Evolutionary conservation across 2,797 vertebrate species (phyloP), one percentile per base, ranked within the genome.

Genomic region (Sebastes cheni): DNA sequence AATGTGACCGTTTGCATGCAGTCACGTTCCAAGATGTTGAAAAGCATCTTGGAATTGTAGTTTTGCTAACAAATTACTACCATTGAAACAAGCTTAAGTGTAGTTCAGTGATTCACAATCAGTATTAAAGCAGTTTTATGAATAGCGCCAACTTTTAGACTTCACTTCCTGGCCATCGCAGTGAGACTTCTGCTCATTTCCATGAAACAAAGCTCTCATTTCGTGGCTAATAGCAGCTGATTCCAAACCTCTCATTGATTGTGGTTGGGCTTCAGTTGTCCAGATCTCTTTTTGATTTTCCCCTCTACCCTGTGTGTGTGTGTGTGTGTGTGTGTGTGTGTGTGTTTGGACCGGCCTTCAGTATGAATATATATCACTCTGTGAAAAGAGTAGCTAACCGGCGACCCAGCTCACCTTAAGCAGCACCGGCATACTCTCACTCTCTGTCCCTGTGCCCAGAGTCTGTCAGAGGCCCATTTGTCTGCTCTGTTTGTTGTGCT

Each of bases 1-100:
- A 29, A 83, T 58, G 66, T 85, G 89, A 85, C 74, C 77, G 55
- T 89, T 75, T 95, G 96, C 96, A 96, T 95, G 94, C 86, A 81
- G 70, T 88, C 85, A 80, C 64, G 52, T 85, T 81, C 55, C 80
- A 87, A 92, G 66, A 67, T 29, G 14, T 13, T 67, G 34, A 66
- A 85, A 75, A 36, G 23, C 82, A 88, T 92, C 77, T 85, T 86
- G 67, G 72, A 76, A 65, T 82, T 76, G 8, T 59, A 22, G 14
- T 83, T 79, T 72, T 64, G 16, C 39, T 29, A 30, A 60, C 18
- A 34, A 64, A 39, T 59, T 67, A 4, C 32, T 75, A 56, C 8
- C 54, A 75, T 79, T 60, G 72, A 6, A 81, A 54, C 16, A 5
- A 67, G 32, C 46, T 20, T 52, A 54, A 32, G 54, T 67, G 34